phyloP scores from a whole-genome alignment of 2,113 vertebrate genomes.

The Ondatra zibethicus region DNA sequence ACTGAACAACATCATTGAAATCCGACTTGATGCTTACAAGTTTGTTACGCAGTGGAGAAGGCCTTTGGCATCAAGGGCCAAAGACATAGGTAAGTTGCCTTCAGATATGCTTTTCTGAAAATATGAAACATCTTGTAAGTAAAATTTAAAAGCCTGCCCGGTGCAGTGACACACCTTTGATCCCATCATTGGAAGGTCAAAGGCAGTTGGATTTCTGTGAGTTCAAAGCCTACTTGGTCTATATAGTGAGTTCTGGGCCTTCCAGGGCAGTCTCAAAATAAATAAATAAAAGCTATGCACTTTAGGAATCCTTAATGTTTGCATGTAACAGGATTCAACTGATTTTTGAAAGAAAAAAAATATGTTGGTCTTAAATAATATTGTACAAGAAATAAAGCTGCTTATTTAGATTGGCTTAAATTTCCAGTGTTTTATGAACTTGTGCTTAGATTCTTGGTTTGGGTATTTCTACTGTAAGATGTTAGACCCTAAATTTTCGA shows the following conservation, averaged over 20 bases:
- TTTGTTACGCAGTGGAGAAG: conserved; percentile 98
- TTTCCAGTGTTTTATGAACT: conserved; percentile 31
- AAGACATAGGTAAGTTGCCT: conserved; percentile 93
- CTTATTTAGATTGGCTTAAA: not conserved
- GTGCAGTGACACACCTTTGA: not conserved
- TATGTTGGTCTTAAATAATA: conserved; percentile 23
- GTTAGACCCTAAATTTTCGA: not conserved
- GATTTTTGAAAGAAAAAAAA: not conserved
- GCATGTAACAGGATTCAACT: not conserved
- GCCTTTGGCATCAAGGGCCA: conserved; percentile 95
- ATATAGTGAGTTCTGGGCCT: not conserved
- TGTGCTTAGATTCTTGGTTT: not conserved
- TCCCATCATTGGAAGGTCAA: not conserved
- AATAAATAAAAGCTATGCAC: not conserved
- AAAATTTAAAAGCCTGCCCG: not conserved
- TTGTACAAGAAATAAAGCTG: conserved; percentile 16
- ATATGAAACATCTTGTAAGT: not conserved
- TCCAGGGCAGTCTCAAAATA: not conserved
- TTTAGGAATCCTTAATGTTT: not conserved
- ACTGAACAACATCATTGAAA: conserved; percentile 98
- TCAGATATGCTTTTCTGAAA: not conserved
- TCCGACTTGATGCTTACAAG: conserved; percentile 97
- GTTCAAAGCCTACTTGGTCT: not conserved
- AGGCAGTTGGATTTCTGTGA: not conserved
- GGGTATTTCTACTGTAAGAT: conserved; percentile 27